Evolutionary conservation across 1,140 invertebrate species (phyloP).

Genomic region (Drosophila azteca): DNA sequence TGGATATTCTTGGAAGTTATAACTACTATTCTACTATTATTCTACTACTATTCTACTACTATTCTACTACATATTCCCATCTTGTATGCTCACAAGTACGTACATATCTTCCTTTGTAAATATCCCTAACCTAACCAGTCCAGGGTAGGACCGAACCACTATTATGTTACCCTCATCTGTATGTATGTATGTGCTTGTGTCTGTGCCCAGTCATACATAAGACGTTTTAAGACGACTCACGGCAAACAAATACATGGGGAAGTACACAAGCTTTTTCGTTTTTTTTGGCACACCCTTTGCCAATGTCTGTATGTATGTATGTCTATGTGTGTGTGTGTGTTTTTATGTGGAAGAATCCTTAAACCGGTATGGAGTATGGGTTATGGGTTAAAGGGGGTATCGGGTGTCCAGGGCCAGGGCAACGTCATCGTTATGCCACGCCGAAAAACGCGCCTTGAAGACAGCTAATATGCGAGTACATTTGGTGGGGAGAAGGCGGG

Average conservation of each 20-base stretch:
- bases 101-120: not conserved
- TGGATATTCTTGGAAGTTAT: too few relatives aligned
- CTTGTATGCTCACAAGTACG: too few relatives aligned
- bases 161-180: too few relatives aligned
- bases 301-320: too few relatives aligned
- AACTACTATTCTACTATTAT: too few relatives aligned
- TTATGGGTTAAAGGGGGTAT: conserved; percentile 10
- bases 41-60: too few relatives aligned
- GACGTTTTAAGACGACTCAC: conserved; percentile 3
- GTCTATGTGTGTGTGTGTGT: not conserved
- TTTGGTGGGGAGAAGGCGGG: too few relatives aligned
- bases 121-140: not conserved
- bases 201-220: not conserved
- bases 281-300: conserved; percentile 14
- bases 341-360: conserved; percentile 10
- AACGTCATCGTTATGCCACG: conserved; percentile 1
- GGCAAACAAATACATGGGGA: too few relatives aligned
- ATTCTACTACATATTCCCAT: too few relatives aligned
- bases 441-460: not conserved
- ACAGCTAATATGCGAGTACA: not conserved
- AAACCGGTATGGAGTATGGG: not conserved
- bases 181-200: too few relatives aligned
- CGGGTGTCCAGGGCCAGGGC: conserved; percentile 3
- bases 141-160: too few relatives aligned
- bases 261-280: not conserved